phyloP scores from a whole-genome alignment of 1,140 invertebrate species.

The Conus ventricosus region DNA sequence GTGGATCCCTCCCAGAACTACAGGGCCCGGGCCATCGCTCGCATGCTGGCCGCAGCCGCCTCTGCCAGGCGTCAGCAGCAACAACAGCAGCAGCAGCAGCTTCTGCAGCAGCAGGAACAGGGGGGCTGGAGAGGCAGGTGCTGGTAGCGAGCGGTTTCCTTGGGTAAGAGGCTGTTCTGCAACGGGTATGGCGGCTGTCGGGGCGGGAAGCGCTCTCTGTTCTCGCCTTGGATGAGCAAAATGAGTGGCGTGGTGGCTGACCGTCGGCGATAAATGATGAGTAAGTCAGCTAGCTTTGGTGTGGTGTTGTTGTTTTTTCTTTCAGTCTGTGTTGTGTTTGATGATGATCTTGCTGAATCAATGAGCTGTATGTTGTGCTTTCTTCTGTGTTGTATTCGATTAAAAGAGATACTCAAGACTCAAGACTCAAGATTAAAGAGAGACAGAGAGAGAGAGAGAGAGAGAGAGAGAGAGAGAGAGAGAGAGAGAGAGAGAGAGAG shows the following conservation, averaged over 20 bases:
- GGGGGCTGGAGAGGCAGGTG: neutral
- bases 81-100: neutral
- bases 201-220: conserved; percentile 37
- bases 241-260: conserved; percentile 28
- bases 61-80: neutral
- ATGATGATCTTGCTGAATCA: neutral
- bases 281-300: neutral
- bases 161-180: conserved; percentile 48
- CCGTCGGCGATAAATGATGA: neutral
- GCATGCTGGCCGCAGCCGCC: neutral
- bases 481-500: conserved; percentile 10
- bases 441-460: neutral
- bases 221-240: conserved; percentile 38
- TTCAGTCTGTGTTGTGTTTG: conserved; percentile 1
- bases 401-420: too few species aligned
- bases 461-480: neutral
- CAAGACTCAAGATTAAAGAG: neutral
- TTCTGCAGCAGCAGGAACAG: neutral
- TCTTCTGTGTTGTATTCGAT: neutral
- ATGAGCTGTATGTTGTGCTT: neutral
- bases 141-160: neutral
- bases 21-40: neutral
- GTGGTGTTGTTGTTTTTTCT: neutral
- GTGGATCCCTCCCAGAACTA: neutral
- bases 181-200: conserved; percentile 51